These are phyloP conservation scores for Drosophila multiciliata DNA, from an alignment of 2,888 invertebrate genomes.

Conservation along the genomic window DNA sequence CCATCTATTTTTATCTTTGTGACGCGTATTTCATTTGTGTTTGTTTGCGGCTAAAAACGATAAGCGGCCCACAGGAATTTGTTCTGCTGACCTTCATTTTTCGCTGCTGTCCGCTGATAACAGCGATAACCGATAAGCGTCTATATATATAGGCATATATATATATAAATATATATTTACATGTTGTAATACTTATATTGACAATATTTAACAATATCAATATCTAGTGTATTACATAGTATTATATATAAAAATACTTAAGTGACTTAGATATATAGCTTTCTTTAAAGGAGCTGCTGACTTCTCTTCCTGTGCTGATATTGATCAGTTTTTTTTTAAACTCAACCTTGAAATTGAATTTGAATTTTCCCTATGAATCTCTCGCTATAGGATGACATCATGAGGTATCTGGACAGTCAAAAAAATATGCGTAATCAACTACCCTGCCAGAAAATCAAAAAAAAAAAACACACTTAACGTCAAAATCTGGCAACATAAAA, in stretches of 20 bases:
- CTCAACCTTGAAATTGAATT: conserved; percentile 36
- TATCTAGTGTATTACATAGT: conserved; percentile 23
- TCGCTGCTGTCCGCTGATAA: conserved; percentile 57
- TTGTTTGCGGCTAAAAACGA: conserved; percentile 57
- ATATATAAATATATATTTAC: not conserved
- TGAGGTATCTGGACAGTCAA: conserved; percentile 50
- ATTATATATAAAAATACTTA: not conserved
- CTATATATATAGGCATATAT: too few relatives aligned
- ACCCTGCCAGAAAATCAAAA: conserved; percentile 53
- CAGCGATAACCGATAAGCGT: conserved; percentile 63
- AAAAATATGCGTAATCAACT: conserved; percentile 75
- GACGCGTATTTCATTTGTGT: conserved; percentile 47
- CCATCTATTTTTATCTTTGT: conserved; percentile 58
- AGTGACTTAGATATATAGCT: not conserved
- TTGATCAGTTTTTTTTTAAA: conserved; percentile 1
- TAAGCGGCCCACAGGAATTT: conserved; percentile 72
- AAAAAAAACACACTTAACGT: conserved; percentile 41
- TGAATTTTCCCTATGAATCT: conserved; percentile 8
- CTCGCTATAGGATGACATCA: conserved; percentile 66
- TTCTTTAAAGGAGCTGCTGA: not conserved
- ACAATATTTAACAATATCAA: not conserved
- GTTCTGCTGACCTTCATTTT: conserved; percentile 83
- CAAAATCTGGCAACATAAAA: conserved; percentile 60
- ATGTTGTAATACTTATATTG: conserved; percentile 11
- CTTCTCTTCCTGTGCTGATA: not conserved